Percentiles rank a stretch among this genome's conserved stretches.
phyloP scores from a whole-genome alignment of 2,113 vertebrate genomes.

The Rhinoderma darwinii region DNA sequence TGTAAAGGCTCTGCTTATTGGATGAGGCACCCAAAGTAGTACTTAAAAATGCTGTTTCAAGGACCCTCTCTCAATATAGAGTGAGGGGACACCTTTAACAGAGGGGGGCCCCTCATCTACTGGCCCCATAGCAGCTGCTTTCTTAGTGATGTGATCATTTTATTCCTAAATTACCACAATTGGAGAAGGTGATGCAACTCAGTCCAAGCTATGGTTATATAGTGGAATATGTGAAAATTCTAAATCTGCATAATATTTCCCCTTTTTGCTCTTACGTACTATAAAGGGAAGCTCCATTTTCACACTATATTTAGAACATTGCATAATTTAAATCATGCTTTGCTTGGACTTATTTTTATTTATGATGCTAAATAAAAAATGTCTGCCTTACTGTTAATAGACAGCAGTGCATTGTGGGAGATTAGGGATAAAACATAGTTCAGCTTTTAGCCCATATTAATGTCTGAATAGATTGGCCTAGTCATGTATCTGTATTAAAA shows the following conservation, averaged over 20 bases:
- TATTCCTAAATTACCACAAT: too few relatives aligned
- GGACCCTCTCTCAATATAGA: too few relatives aligned
- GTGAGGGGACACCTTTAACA: too few relatives aligned
- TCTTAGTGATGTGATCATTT: too few relatives aligned
- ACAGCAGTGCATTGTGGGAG: not conserved
- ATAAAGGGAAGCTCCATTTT: not conserved
- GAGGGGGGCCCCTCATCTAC: too few relatives aligned
- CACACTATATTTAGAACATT: not conserved
- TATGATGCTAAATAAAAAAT: not conserved
- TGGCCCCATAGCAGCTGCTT: too few relatives aligned
- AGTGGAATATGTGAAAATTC: not conserved
- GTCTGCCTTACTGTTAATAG: too few relatives aligned
- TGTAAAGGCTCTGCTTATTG: too few relatives aligned
- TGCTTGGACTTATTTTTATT: not conserved
- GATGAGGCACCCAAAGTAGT: too few relatives aligned
- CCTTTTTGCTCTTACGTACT: not conserved
- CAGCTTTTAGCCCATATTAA: not conserved
- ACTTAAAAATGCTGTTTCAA: too few relatives aligned
- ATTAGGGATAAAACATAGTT: not conserved
- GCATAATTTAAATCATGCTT: not conserved
- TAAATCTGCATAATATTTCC: not conserved
- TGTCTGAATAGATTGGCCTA: not conserved
- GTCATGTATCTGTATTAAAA: slow-evolving; percentile 25
- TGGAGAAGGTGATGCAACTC: too few relatives aligned
- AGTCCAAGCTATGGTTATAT: not conserved